A percentile compares a stretch with the other conserved stretches of the same genome.
phyloP scores from a whole-genome alignment of 2,797 vertebrate genomes.

The Taeniopygia guttata region DNA sequence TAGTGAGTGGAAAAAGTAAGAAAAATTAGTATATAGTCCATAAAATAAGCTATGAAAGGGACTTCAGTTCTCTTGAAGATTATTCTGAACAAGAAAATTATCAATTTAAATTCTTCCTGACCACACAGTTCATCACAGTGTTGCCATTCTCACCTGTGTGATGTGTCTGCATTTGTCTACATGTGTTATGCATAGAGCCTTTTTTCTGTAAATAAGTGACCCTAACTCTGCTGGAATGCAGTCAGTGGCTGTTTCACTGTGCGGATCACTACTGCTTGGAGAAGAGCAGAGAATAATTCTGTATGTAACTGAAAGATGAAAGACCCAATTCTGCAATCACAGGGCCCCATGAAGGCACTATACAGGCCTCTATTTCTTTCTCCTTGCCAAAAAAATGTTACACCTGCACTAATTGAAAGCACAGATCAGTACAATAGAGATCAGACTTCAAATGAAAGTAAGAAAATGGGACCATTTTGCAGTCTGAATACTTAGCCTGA shows the following conservation, averaged over 20 bases:
- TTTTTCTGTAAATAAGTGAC: neutral
- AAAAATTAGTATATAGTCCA: neutral
- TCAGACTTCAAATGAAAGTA: neutral
- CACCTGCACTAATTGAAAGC: neutral
- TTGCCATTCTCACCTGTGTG: neutral
- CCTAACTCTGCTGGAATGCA: neutral
- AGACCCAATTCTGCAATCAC: neutral
- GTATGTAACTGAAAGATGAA: neutral
- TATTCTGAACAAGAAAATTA: neutral
- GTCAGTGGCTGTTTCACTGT: neutral
- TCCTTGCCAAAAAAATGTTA: neutral
- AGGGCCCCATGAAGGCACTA: neutral
- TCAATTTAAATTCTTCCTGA: neutral
- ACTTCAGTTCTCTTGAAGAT: neutral
- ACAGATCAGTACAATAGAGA: neutral
- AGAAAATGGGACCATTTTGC: neutral
- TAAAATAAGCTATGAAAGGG: neutral
- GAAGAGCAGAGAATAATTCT: neutral
- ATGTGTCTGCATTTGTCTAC: fast-evolving
- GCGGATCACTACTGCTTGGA: neutral
- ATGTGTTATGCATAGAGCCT: neutral
- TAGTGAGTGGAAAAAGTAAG: neutral
- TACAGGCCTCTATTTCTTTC: neutral
- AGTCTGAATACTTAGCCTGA: fast-evolving
- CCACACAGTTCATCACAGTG: neutral